Evolutionary conservation across 2,113 vertebrate genomes (phyloP).

Genomic region (Sula dactylatra): DNA sequence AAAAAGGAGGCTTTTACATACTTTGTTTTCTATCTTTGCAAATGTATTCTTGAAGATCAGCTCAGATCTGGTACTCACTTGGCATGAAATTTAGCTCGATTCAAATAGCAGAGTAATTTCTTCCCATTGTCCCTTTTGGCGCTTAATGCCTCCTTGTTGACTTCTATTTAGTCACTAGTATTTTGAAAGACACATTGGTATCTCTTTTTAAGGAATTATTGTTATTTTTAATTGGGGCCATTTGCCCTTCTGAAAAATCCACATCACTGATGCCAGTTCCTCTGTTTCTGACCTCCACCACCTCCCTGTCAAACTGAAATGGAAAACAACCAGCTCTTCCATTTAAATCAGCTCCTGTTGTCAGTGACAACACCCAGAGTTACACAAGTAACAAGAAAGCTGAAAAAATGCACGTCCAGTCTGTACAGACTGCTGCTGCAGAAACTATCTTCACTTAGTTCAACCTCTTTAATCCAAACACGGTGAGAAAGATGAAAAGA

Average conservation of each 20-base stretch:
- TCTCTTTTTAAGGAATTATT: conserved; percentile 24
- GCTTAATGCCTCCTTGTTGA: neutral
- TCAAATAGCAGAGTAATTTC: neutral
- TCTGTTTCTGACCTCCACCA: conserved; percentile 13
- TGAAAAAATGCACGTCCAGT: neutral
- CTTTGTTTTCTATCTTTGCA: neutral
- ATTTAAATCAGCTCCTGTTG: conserved; percentile 38
- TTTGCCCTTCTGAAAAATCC: conserved; percentile 17
- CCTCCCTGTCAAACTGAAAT: conserved; percentile 29
- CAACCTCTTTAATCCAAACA: neutral
- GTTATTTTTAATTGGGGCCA: conserved; percentile 50
- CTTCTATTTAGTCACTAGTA: neutral
- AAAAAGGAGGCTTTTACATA: neutral
- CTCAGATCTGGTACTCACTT: conserved; percentile 10
- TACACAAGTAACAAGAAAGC: conserved; percentile 2
- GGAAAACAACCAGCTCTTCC: conserved; percentile 37
- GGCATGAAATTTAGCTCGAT: neutral
- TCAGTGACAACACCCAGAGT: conserved; percentile 18
- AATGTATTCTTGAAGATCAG: conserved; percentile 10
- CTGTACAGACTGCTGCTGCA: neutral
- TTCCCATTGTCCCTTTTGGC: conserved; percentile 5
- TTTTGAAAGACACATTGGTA: neutral
- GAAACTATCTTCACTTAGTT: neutral
- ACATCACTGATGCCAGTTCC: neutral
- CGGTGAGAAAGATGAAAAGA: conserved; percentile 9